Evolutionary conservation across 2,888 invertebrate species (phyloP), one percentile per base, ranked within the genome.

Genomic region (Chaetogeoica ovagalla): DNA sequence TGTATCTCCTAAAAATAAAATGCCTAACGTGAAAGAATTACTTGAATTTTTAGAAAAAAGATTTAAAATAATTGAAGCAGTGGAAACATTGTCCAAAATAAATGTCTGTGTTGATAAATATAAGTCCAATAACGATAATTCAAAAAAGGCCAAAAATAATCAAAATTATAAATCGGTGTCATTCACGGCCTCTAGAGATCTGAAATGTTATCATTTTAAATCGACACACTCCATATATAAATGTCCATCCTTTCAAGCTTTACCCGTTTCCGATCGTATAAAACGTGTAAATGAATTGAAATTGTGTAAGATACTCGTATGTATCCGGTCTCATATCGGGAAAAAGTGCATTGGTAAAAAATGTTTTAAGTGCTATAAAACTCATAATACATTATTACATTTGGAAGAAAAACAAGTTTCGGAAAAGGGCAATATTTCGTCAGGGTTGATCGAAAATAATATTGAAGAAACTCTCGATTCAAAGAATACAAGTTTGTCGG

Each of bases 161-260:
- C 62, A 62, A 43, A 43, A 43, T 55, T 55, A 55, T 37, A 65
- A 65, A 39, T 65, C 63, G n/a, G 23, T 65, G 9, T 8, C 63
- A 19, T 65, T 65, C 39, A 19, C 63, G 11, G 1, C 37, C 17
- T 55, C 55, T 17, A 2, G 39, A 39, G 39, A 37, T 0, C 3
- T 65, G 39, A 65, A 65, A 65, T 65, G n/a, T 65, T 65, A 39
- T 65, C 19, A 65, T 19, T 65, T 37, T 23, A 17, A 65, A n/a
- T 65, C 39, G 37, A 19, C 39, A 15, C 63, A 39, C n/a, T 39
- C 63, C 0, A 37, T 65, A 39, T 39, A 65, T 65, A 37, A 62
- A 30, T 62, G 62, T 0, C 30, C 62, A 1, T 62, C 63, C 9
- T 65, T 65, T n/a, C 37, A 19, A 65, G 39, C 39, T 39, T 65